A percentile compares a stretch with the other conserved stretches of the same genome.
Evolutionary conservation across 2,113 vertebrate species (phyloP).

Genomic region (Lepus americanus): DNA sequence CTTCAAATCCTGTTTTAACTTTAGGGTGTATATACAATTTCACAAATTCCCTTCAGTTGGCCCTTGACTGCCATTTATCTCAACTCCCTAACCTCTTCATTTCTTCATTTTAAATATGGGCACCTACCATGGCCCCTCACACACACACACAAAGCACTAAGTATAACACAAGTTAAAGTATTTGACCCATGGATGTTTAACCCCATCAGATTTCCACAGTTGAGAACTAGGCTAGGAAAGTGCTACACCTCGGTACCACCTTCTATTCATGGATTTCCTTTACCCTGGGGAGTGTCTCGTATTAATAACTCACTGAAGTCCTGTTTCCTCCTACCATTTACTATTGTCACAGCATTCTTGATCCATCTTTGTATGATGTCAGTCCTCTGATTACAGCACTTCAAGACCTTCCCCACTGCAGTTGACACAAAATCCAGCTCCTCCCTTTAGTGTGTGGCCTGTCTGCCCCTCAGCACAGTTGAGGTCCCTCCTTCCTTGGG

Average conservation of each 20-base stretch:
- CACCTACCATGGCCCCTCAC: neutral
- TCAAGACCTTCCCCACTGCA: neutral
- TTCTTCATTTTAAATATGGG: neutral
- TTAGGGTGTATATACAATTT: neutral
- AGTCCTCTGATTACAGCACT: neutral
- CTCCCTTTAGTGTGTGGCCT: neutral
- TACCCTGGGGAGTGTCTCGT: neutral
- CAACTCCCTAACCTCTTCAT: neutral
- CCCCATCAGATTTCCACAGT: constrained; percentile 1
- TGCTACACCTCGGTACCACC: neutral
- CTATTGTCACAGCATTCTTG: neutral
- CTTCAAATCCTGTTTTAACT: neutral
- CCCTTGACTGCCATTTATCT: neutral
- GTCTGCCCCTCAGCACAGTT: fast-evolving
- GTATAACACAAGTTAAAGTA: neutral
- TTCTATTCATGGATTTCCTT: neutral
- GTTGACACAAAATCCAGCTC: neutral
- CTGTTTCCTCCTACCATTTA: neutral
- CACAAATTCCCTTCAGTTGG: neutral
- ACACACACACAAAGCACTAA: neutral
- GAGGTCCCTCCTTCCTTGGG: no score
- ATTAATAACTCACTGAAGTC: neutral
- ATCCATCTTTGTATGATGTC: neutral
- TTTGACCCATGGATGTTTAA: neutral
- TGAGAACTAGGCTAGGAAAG: neutral